Conservation (phyloP, 1,140 invertebrate genomes). For the Aphidius gifuensis region DNA sequence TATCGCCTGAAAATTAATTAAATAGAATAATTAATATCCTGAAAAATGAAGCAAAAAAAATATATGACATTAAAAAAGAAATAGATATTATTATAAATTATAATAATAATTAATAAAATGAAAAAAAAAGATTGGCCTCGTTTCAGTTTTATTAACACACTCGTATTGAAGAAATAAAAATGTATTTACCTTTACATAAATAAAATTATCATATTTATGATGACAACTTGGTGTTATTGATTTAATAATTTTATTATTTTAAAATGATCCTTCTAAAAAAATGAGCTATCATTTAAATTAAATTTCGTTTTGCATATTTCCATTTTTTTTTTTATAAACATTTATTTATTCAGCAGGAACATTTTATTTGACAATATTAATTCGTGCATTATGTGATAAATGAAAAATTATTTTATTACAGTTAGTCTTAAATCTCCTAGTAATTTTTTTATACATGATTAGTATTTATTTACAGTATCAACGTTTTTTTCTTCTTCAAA, state of each 20-base stretch:
- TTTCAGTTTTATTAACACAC: slow-evolving; percentile 36
- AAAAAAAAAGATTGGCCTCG: slow-evolving; percentile 31
- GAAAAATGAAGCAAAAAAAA: not conserved
- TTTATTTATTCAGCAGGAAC: slow-evolving; percentile 23
- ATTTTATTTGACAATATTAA: not conserved
- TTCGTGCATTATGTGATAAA: slow-evolving; percentile 24
- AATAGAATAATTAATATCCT: not conserved
- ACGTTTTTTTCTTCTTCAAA: too few relatives aligned
- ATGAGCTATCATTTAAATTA: too few relatives aligned
- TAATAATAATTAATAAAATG: slow-evolving; percentile 36
- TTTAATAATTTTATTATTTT: too few relatives aligned
- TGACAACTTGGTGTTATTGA: not conserved
- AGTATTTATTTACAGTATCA: slow-evolving; percentile 37
- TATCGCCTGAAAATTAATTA: not conserved
- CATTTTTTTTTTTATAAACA: slow-evolving; percentile 16
- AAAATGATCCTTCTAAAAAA: too few relatives aligned
- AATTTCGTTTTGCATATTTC: slow-evolving; percentile 20
- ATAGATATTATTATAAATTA: slow-evolving; percentile 8
- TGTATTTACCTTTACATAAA: slow-evolving; percentile 43
- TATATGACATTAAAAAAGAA: not conserved
- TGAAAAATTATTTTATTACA: slow-evolving; percentile 26
- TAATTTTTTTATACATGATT: slow-evolving; percentile 1
- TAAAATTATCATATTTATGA: slow-evolving; percentile 38
- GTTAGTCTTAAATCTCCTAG: slow-evolving; percentile 31
- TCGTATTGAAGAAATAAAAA: slow-evolving; percentile 38